Base-by-base conservation (phyloP, 2,113 vertebrate genomes). In the Istiophorus platypterus region DNA sequence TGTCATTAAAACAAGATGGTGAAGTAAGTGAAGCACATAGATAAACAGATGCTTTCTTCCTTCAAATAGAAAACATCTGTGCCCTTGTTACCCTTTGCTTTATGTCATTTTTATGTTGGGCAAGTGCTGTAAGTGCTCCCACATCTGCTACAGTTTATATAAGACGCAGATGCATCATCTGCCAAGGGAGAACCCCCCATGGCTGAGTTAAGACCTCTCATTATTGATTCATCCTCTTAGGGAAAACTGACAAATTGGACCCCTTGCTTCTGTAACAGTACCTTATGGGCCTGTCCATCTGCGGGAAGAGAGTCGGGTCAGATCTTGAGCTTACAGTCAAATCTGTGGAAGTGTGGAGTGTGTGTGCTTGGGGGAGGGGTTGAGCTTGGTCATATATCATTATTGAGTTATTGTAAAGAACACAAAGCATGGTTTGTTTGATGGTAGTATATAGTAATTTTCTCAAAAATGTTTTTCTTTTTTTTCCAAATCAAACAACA, bases 131-230 rank as follows among this genome's bases (percentile, higher is more conserved):
- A 86, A 90, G 77, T 91, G 83, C 79, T 78, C 52, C 51, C 84
- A 85, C 89, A 92, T 92, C 90, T 93, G 91, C 76, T 79, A 29
- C 73, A 74, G 81, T 91, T 92, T 90, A 87, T 84, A 72, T 88
- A 88, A 91, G 85, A 84, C 78, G 74, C 88, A 85, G 81, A 85
- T 80, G 81, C 81, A 63, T 87, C 88, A 85, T 87, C 85, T 85
- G 85, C 67, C 39, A 65, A 63, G 69, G 73, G 34, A 61, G 62
- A 65, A 20, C 47, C 62, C 29, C 59, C 86, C 31, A n/a, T 79
- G 72, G 79, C 62, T 77, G 24, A 79, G 67, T 84, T 76, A 83
- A 86, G 70, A 79, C 80, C 63, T 78, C 83, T 84, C 85, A 81
- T 85, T 72, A 87, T 76, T 87, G 91, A 92, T 90, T 88, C 82